Evolutionary conservation across 2,888 invertebrate genomes (phyloP).

Genomic region (Trachelus iudaicus): DNA sequence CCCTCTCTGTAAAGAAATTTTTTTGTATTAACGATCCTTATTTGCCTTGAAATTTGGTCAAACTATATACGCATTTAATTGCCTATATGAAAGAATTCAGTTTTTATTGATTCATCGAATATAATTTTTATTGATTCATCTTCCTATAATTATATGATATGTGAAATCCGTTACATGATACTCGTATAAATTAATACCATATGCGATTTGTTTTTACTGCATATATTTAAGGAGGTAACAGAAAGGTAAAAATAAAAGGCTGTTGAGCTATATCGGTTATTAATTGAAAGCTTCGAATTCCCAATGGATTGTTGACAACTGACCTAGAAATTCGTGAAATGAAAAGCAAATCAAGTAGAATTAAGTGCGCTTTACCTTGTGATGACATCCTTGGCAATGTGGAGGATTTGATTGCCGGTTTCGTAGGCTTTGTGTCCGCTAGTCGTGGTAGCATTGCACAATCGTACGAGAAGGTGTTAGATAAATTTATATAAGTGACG

Average conservation of each 20-base stretch:
- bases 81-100: not conserved
- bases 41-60: not conserved
- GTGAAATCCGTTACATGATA: not conserved
- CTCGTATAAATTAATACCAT: not conserved
- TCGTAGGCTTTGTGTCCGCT: conserved; percentile 95
- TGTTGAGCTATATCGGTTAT: not conserved
- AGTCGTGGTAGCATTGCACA: conserved; percentile 60
- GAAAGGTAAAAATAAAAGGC: not conserved
- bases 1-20: conserved; percentile 73
- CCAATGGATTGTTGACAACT: not conserved
- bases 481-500: conserved; percentile 9
- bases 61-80: not conserved
- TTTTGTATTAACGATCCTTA: not conserved
- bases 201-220: not conserved
- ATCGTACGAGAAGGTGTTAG: conserved; percentile 50
- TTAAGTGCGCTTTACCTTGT: conserved; percentile 78
- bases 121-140: too few relatives aligned
- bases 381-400: conserved; percentile 94
- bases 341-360: conserved; percentile 10
- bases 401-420: conserved; percentile 96
- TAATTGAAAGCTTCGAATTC: not conserved
- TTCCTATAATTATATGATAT: not conserved
- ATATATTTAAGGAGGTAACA: not conserved
- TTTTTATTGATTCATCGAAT: not conserved
- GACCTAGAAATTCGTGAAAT: not conserved